A percentile compares a stretch with the other conserved stretches of the same genome.
Evolutionary conservation across 2,113 vertebrate species (phyloP).

Genomic region (Heterotilapia buettikoferi): DNA sequence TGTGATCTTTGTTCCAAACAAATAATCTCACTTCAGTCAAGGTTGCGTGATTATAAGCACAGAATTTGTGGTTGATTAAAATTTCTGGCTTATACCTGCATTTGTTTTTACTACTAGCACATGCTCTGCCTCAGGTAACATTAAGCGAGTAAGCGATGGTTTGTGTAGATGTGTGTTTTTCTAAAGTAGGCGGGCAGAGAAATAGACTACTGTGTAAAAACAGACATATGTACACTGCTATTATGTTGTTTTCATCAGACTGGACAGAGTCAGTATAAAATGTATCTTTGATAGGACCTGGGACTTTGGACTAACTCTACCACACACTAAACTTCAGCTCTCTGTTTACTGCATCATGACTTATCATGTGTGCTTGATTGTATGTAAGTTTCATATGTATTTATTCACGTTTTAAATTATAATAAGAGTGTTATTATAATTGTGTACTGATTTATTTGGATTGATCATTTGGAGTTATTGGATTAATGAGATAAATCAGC

Average conservation of each 20-base stretch:
- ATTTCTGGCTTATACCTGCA: background rate
- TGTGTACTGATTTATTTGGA: background rate
- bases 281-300: background rate
- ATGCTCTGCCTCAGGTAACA: background rate
- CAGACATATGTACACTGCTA: background rate
- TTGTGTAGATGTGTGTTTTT: background rate
- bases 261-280: background rate
- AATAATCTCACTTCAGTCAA: background rate
- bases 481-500: background rate
- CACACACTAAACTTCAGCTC: background rate
- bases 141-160: background rate
- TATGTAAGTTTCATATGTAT: background rate
- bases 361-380: background rate
- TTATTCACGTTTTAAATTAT: background rate
- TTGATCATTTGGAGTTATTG: background rate
- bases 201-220: background rate
- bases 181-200: background rate
- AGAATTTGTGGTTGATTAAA: background rate
- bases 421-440: background rate
- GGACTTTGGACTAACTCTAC: background rate
- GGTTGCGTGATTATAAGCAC: background rate
- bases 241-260: background rate
- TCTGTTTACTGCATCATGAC: background rate
- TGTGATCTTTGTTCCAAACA: background rate
- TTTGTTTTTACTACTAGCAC: background rate